phyloP scores from a whole-genome alignment of 2,797 vertebrate genomes.

The Sardinella longiceps region DNA sequence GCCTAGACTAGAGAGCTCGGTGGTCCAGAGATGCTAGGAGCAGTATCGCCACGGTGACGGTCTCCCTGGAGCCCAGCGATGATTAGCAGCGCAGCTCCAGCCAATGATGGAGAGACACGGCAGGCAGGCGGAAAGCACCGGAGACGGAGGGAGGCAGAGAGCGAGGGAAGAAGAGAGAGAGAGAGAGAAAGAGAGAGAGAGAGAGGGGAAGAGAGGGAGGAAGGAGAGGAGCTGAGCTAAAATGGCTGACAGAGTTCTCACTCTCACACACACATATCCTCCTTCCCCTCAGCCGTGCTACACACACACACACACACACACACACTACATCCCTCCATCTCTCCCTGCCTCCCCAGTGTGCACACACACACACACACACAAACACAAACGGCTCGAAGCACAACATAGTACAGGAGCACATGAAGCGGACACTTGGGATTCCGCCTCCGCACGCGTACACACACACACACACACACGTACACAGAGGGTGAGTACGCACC shows the following conservation, averaged over 20 bases:
- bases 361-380: conserved; percentile 9
- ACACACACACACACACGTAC: conserved; percentile 64
- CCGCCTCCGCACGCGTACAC: neutral
- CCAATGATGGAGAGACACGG: neutral
- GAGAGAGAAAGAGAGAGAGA: too few species aligned
- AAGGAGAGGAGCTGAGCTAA: conserved; percentile 83
- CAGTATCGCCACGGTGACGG: neutral
- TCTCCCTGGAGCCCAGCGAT: neutral
- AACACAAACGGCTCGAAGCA: too few species aligned
- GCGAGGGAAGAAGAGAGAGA: conserved; percentile 28
- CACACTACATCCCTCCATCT: conserved; percentile 60
- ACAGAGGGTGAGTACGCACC: conserved; percentile 84
- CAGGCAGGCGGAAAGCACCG: neutral
- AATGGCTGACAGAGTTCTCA: conserved; percentile 99
- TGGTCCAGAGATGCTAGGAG: neutral
- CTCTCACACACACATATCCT: conserved; percentile 81
- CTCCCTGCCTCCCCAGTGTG: conserved; percentile 36
- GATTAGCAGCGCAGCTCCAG: neutral
- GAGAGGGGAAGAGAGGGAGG: too few species aligned
- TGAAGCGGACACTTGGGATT: too few species aligned
- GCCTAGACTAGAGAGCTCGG: neutral
- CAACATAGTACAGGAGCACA: neutral
- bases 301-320: too few species aligned
- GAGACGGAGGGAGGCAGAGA: neutral
- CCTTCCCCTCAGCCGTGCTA: conserved; percentile 61